Evolutionary conservation across 2,888 invertebrate species (phyloP), one percentile per base, ranked within the genome.

Genomic region (Lithodes maja): DNA sequence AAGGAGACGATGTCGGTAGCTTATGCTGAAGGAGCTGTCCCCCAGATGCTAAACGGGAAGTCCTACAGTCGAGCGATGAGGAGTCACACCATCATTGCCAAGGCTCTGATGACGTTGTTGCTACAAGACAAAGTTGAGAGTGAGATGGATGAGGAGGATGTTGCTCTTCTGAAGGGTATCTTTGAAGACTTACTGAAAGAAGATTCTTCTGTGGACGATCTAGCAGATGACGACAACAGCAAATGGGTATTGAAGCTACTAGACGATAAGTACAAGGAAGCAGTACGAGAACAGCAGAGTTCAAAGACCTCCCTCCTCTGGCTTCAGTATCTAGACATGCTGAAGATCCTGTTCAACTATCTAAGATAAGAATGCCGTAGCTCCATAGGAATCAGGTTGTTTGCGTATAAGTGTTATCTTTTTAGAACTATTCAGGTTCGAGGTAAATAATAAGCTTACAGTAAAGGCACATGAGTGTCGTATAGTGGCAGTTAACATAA

Each of bases 1-100:
- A 68, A 68, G 68, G 68, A 68, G 68, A 68, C 68, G 68, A 68
- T 68, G 68, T 68, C 68, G 68, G 68, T 68, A 68, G 68, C 68
- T 68, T 68, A 68, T 68, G 68, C 68, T 68, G 68, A 68, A 68
- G 68, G 68, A 68, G 68, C 68, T 68, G 68, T 68, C 68, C 68
- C 68, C 68, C 68, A 68, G 68, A 68, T 68, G 68, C 68, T 68
- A 68, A 68, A 68, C 68, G 68, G 68, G 68, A 68, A 7, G 68
- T 68, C 68, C 68, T 68, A 68, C 68, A 68, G 68, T 68, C 68
- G 68, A 68, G 68, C 68, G 68, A 68, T 68, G 68, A 68, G 68
- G 68, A 68, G 68, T 68, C 68, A 68, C 68, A 68, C 68, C 15
- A 68, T 68, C 68, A 68, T 68, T 68, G 68, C 68, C 68, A 68